Base-by-base conservation (phyloP, 2,797 vertebrate genomes). In the Amblyopsis hoosieri region DNA sequence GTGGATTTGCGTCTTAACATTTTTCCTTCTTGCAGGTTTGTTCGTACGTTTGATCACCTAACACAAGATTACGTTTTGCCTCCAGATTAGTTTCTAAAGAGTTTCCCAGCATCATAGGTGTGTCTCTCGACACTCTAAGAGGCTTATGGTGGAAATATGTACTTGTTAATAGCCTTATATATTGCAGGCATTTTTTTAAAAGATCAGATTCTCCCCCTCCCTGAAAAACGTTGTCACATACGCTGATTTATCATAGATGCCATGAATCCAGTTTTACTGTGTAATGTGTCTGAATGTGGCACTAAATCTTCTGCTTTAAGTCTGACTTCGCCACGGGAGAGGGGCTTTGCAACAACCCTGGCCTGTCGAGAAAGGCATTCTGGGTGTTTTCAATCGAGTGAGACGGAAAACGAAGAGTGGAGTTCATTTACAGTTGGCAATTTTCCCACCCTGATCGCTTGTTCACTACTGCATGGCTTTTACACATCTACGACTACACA, bases 31-130 rank as follows among this genome's bases (percentile, higher is more conserved):
- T 78, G 69, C 82, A 89, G 82, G 86, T 89, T 79, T 67, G 82
- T 79, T 76, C 74, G 70, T 83, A 81, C 74, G 89, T 92, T 93
- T 94, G 91, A 93, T 93, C 91, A 92, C 87, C 84, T 85, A 89
- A 91, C 88, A 89, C 9, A 60, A 86, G 90, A 93, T 93, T 92
- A 91, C 49, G 84, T 84, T 84, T 73, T 72, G 85, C 82, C 66
- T 75, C 42, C 15, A 87, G 90, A 93, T 94, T 92, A 92, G 69
- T 74, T 85, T 76, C 76, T 19, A 84, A 83, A 71, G 79, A 88
- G 90, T 76, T 69, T 86, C 74, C 85, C 79, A 83, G 84, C 86
- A 85, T 77, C 83, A 82, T 82, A 91, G 91, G 91, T 92, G 91
- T 88, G 89, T 92, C 89, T 87, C 74, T 90, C 75, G 83, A 76